Percentiles rank a stretch among this genome's conserved stretches.
These are phyloP conservation scores for Dryobates pubescens DNA, from an alignment of 2,797 vertebrate species.

Conservation along the genomic window DNA sequence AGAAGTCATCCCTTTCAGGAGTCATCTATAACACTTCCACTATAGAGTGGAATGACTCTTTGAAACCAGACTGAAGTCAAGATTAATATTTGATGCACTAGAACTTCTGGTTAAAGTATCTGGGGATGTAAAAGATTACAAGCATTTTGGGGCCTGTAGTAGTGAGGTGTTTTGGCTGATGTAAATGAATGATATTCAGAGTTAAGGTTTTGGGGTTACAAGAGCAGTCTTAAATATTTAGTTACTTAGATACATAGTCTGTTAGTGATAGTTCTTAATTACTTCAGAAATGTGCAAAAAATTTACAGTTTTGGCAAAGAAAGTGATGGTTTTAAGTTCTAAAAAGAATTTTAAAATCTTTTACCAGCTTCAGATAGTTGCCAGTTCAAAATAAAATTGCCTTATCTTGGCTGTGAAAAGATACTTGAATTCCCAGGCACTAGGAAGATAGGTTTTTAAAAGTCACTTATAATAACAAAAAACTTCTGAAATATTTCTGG, in stretches of 20 bases:
- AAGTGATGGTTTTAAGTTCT: background rate
- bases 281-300: background rate
- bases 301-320: background rate
- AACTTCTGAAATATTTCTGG: background rate
- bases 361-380: background rate
- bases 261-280: background rate
- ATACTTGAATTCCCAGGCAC: background rate
- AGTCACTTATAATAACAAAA: background rate
- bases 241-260: background rate
- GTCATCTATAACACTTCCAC: too few relatives aligned
- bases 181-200: background rate
- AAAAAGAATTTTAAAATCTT: background rate
- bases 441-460: background rate
- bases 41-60: background rate
- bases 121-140: background rate
- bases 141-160: rapidly evolving
- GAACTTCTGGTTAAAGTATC: background rate
- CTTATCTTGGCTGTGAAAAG: background rate
- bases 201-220: background rate
- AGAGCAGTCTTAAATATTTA: background rate
- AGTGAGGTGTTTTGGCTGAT: background rate
- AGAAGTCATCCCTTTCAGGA: too few relatives aligned
- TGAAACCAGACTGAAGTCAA: background rate
- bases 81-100: background rate
- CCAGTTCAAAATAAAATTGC: background rate